Evolutionary conservation across 2,888 invertebrate genomes (phyloP), one percentile per base, ranked within the genome.

Genomic region (Malacosoma neustria): DNA sequence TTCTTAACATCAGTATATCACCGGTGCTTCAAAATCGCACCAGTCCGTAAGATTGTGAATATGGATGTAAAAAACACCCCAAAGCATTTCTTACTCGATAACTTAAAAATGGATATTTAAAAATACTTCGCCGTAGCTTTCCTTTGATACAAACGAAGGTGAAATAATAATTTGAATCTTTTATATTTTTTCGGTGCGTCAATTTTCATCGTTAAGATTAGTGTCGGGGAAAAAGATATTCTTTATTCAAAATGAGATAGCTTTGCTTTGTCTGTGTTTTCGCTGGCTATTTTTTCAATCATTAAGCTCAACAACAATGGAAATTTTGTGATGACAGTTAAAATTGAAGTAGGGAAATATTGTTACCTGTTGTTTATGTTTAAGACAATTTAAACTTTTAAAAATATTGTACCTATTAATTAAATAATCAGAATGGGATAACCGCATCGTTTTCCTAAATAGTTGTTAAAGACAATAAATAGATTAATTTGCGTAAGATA

Each of bases 81-180:
- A 36, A 51, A 51, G 56, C 57, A 51, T 56, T 55, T 35, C 46
- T 48, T 42, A 47, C 41, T 35, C 51, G 47, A 51, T 56, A 58
- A 53, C 56, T 52, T 51, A 48, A 51, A 57, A 61, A 62, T 57
- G 53, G 55, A 55, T 61, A 61, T 61, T 60, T 57, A 60, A 62
- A 64, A 48, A 54, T 56, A 52, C 49, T 54, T 48, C 45, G 48
- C 36, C 31, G 34, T 52, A 52, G 51, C 44, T 46, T 62, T 58
- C 46, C 56, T 57, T 72, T 58, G 60, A 59, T 38, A 55, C 64
- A 71, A 68, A 71, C 66, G 71, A 70, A 65, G 54, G 58, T 51
- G 46, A 52, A 65, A 61, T 62, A 59, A 69, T 68, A 62, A 70
- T 67, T 66, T 56, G 56, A 56, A 55, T 57, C 55, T 49, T 49